Conservation (phyloP, 2,888 invertebrate genomes). For the Philereme transversata region DNA sequence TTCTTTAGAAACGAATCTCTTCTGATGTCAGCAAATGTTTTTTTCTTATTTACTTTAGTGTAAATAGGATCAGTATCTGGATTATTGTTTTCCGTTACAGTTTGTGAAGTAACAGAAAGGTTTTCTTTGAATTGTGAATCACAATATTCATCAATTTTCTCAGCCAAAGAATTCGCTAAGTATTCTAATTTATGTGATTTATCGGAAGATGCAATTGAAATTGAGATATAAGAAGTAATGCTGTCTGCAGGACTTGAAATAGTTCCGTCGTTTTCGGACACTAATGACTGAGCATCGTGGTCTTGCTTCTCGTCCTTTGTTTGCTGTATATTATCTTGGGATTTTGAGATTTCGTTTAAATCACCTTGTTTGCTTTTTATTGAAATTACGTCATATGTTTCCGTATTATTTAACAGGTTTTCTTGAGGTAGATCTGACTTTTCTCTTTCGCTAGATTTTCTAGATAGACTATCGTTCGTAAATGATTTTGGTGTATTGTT, state of each 20-base stretch:
- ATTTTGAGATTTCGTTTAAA: constrained; percentile 41
- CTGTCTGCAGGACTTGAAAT: constrained; percentile 78
- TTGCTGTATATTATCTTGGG: constrained; percentile 25
- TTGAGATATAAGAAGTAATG: constrained; percentile 80
- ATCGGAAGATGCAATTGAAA: constrained; percentile 79
- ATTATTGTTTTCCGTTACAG: constrained; percentile 55
- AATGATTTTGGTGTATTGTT: constrained; percentile 78
- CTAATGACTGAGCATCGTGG: constrained; percentile 64
- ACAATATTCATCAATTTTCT: constrained; percentile 82
- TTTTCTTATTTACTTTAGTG: constrained; percentile 77
- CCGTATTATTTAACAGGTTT: constrained; percentile 46
- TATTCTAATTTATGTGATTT: constrained; percentile 79
- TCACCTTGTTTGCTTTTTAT: constrained; percentile 53
- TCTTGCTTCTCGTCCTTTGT: constrained; percentile 48
- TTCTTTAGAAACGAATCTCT: constrained; percentile 67
- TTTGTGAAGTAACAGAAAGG: constrained; percentile 57
- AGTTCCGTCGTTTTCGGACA: constrained; percentile 78
- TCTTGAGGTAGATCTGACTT: constrained; percentile 50
- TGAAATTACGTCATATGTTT: constrained; percentile 62
- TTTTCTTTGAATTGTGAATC: constrained; percentile 75
- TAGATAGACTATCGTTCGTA: constrained; percentile 72
- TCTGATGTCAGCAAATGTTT: constrained; percentile 81
- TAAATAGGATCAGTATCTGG: constrained; percentile 70
- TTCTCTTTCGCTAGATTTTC: constrained; percentile 59
- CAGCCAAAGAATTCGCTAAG: constrained; percentile 78